A percentile compares a stretch with the other conserved stretches of the same genome.
These are phyloP conservation scores for Zonotrichia leucophrys DNA, from an alignment of 2,113 vertebrate species.

Conservation along the genomic window DNA sequence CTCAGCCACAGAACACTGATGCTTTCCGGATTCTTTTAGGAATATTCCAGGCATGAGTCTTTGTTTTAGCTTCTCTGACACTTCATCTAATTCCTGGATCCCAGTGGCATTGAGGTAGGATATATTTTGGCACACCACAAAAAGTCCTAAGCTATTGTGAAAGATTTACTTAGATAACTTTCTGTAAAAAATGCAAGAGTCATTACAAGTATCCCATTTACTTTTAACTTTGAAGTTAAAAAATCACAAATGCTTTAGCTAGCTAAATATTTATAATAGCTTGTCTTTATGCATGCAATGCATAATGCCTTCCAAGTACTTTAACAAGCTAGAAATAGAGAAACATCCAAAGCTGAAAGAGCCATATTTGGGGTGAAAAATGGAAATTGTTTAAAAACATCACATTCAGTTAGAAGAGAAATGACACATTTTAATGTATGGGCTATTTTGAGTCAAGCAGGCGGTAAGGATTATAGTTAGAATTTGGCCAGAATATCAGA, in stretches of 20 bases:
- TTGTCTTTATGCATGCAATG: background rate
- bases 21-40: background rate
- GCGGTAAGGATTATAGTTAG: constrained; percentile 23
- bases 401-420: constrained; percentile 6
- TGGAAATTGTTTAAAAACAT: constrained; percentile 43
- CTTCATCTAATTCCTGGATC: background rate
- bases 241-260: constrained; percentile 38
- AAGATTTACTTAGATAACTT: background rate
- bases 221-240: constrained; percentile 3
- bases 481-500: background rate
- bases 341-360: constrained; percentile 15
- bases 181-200: background rate
- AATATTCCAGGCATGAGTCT: background rate
- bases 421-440: constrained; percentile 19
- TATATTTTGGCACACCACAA: background rate
- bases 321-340: constrained; percentile 54
- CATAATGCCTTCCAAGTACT: constrained; percentile 41
- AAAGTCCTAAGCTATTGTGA: background rate
- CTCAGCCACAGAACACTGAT: background rate
- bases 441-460: constrained; percentile 39
- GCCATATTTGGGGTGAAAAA: constrained; percentile 61
- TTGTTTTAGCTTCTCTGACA: background rate
- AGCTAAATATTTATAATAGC: constrained; percentile 62
- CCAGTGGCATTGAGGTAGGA: background rate
- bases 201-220: constrained; percentile 18